Evolutionary conservation across 2,797 vertebrate genomes (phyloP).

Genomic region (Chloroceryle amazona): DNA sequence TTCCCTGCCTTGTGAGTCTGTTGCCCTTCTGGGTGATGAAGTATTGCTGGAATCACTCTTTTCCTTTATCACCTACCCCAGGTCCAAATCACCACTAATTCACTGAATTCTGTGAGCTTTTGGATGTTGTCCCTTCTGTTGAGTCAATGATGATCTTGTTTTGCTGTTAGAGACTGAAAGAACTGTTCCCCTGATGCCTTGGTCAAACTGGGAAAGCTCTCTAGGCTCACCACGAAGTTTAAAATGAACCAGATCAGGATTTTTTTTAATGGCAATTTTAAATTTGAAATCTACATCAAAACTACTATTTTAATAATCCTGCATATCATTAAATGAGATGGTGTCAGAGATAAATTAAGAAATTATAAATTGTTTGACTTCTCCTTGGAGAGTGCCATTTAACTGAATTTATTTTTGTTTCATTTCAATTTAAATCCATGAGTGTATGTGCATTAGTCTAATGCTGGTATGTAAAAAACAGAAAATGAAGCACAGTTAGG

Average conservation of each 20-base stretch:
- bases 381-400: neutral
- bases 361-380: neutral
- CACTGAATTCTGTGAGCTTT: neutral
- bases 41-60: neutral
- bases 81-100: neutral
- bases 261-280: neutral
- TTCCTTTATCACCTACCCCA: neutral
- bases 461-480: neutral
- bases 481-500: neutral
- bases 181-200: neutral
- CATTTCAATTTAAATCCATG: neutral
- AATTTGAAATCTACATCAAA: neutral
- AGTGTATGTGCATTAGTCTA: neutral
- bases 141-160: neutral
- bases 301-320: neutral
- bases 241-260: neutral
- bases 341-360: neutral
- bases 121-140: neutral
- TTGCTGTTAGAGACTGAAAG: neutral
- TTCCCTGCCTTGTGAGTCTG: neutral
- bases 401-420: slow-evolving; percentile 6
- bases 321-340: neutral
- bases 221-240: neutral
- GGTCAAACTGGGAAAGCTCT: neutral
- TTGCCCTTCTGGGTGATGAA: neutral